A percentile compares a stretch with the other conserved stretches of the same genome.
Evolutionary conservation across 2,888 invertebrate genomes (phyloP).

Genomic region (Callyntrura sp.): DNA sequence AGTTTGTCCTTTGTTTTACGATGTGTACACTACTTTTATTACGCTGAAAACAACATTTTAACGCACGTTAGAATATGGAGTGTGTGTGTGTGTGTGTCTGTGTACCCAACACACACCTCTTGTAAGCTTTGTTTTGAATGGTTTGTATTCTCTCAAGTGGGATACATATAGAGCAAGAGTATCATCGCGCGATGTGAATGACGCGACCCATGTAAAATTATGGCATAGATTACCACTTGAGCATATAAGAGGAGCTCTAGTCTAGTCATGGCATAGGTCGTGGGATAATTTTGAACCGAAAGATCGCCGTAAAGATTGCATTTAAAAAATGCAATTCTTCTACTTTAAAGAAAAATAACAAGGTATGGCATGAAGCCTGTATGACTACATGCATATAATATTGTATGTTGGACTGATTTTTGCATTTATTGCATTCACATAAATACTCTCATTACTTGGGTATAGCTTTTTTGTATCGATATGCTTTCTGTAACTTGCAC

Average conservation of each 20-base stretch:
- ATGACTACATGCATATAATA: conserved; percentile 15
- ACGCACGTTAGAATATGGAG: not conserved
- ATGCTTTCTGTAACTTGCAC: not conserved
- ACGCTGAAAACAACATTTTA: not conserved
- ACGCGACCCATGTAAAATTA: too few species aligned
- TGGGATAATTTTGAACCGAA: conserved; percentile 68
- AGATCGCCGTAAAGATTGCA: conserved; percentile 64
- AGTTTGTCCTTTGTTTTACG: conserved; percentile 36
- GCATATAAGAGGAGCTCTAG: not conserved
- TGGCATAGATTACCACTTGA: too few species aligned
- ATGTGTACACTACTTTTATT: conserved; percentile 5
- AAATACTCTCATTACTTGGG: not conserved
- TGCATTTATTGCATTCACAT: conserved; percentile 9
- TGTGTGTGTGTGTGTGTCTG: not conserved
- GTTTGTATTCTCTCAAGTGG: too few species aligned
- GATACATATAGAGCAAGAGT: not conserved
- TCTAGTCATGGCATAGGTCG: conserved; percentile 44
- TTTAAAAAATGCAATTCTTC: conserved; percentile 3
- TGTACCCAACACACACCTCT: not conserved
- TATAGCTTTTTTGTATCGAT: too few species aligned
- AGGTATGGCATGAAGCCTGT: not conserved
- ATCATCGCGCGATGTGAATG: too few species aligned
- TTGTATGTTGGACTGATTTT: not conserved
- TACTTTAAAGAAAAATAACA: not conserved
- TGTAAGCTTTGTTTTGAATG: too few species aligned